These are phyloP conservation scores for Willowsia nigromaculata DNA, from an alignment of 2,888 invertebrate species.

Conservation along the genomic window DNA sequence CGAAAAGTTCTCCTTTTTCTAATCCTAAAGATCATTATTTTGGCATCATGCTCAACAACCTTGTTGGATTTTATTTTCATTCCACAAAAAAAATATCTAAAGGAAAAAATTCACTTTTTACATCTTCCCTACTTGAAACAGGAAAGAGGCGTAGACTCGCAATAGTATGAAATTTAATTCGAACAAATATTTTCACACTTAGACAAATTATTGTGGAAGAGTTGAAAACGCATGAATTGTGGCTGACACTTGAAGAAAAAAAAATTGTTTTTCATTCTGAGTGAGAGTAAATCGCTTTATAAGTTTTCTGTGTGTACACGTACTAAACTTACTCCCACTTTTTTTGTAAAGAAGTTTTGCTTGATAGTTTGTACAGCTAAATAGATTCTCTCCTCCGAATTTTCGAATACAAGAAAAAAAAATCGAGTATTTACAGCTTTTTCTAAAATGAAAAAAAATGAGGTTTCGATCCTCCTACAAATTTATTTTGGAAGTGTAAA, in stretches of 20 bases:
- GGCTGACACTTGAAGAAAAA: conserved; percentile 55
- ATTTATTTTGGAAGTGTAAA: conserved; percentile 10
- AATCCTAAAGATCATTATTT: no score
- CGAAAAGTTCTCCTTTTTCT: no score
- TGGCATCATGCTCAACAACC: no score
- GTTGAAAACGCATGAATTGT: conserved; percentile 59
- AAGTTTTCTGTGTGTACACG: neutral
- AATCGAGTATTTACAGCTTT: neutral
- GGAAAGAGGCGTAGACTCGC: conserved; percentile 62
- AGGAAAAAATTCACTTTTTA: no score
- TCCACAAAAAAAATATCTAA: neutral
- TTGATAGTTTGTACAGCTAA: no score
- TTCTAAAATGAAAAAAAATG: neutral
- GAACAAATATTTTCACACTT: conserved; percentile 70
- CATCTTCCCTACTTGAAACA: no score
- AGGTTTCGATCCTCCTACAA: conserved; percentile 17
- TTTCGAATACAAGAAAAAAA: neutral
- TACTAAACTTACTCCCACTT: conserved; percentile 16
- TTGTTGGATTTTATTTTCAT: no score
- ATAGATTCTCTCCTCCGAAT: no score
- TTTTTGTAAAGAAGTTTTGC: neutral
- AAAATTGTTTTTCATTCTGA: conserved; percentile 18
- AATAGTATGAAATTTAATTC: conserved; percentile 70
- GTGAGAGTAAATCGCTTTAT: conserved; percentile 31
- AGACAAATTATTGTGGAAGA: conserved; percentile 65